Conservation (phyloP, 2,113 vertebrate species). For the Pyrgilauda ruficollis region DNA sequence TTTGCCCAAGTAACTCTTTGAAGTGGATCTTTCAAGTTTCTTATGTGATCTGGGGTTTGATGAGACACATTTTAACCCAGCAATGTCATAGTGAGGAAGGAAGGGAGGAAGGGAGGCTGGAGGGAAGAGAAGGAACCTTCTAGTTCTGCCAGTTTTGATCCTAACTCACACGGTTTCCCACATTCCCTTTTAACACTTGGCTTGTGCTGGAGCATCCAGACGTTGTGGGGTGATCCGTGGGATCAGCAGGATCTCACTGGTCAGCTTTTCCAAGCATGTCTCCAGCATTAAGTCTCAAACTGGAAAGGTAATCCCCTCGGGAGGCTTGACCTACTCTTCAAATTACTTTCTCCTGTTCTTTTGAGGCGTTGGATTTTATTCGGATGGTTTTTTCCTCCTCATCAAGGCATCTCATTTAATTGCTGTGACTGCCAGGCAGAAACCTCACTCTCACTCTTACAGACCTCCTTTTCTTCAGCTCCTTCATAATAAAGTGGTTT, state of each 20-base stretch:
- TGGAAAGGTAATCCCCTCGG: slow-evolving; percentile 2
- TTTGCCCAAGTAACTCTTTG: not conserved
- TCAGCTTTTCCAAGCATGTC: not conserved
- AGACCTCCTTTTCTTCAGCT: slow-evolving; percentile 4
- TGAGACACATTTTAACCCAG: not conserved
- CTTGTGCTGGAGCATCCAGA: not conserved
- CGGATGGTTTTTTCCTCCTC: not conserved
- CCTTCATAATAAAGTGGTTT: not conserved
- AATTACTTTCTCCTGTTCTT: slow-evolving; percentile 23
- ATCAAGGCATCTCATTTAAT: not conserved
- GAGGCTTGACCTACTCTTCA: slow-evolving; percentile 39
- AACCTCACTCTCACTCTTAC: not conserved
- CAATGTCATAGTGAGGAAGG: not conserved
- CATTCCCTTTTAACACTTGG: not conserved
- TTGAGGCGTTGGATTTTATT: slow-evolving; percentile 2
- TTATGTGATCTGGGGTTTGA: not conserved
- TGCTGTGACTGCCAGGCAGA: slow-evolving; percentile 28
- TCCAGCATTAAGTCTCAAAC: slow-evolving; percentile 1
- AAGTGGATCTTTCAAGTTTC: slow-evolving; percentile 30
- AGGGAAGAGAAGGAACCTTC: not conserved
- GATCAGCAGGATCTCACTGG: not conserved
- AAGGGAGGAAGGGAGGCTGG: not conserved
- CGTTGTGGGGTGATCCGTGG: not conserved
- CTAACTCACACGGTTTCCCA: rapidly evolving
- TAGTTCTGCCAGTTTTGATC: not conserved